Base-by-base conservation (phyloP, 2,113 vertebrate species). In the Bufo gargarizans region DNA sequence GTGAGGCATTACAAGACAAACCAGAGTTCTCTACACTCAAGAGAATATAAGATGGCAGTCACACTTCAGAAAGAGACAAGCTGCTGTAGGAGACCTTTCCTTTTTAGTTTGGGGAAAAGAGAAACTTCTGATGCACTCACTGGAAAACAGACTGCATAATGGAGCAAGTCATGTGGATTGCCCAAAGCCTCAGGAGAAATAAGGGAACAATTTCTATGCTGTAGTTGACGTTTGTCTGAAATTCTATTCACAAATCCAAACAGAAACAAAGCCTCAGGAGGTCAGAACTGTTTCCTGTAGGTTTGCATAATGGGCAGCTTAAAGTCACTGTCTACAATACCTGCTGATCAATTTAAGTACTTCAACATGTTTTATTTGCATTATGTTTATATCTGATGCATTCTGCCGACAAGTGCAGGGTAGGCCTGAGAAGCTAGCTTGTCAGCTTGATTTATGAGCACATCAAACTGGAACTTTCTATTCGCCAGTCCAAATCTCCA, bases 71-170 rank as follows among this genome's bases (percentile, higher is more conserved):
- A 94, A 93, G 89, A 95, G 95, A 95, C 94, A 95, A 93, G 95
- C 95, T 94, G 93, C 93, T 92, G 90, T 90, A 93, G 93, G 95
- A 96, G 95, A 95, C 95, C 95, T 96, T 96, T 95, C 89, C 91
- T 93, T 95, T 94, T 92, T 93, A 95, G 95, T 95, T 95, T 96
- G 91, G 93, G 93, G 93, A 94, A 95, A 95, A 94, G 92, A 92
- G 94, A 96, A 98, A 97, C 97, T 97, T 97, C 94, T 96, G 97
- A 98, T 97, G 97, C 96, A 91, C 97, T 98, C 97, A 97, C 96
- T 97, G 96, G 97, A 98, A 98, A 99, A 98, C 97, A 98, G 97
- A 96, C 96, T 97, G 97, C 97, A 98, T 98, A 98, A 99, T 98
- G 96, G 96, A 97, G 96, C 94, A 96, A 96, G 96, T 95, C 95